Evolutionary conservation across 2,888 invertebrate species (phyloP).

Genomic region (Drosophila yooni): DNA sequence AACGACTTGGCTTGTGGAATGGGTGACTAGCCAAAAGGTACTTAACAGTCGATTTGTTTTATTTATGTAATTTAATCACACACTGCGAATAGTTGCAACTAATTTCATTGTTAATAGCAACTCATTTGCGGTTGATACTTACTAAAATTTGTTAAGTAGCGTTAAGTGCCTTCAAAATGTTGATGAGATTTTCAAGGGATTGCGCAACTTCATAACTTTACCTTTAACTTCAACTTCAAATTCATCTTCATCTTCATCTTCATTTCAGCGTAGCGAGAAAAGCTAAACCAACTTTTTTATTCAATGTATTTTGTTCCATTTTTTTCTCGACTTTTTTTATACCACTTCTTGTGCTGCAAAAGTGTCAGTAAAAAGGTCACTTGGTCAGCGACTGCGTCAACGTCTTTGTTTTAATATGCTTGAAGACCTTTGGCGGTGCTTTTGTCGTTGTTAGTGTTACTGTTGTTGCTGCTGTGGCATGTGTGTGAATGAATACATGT

Average conservation of each 20-base stretch:
- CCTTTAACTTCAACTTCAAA: conserved; percentile 33
- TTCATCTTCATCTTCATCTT: conserved; percentile 34
- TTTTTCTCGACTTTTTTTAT: conserved; percentile 16
- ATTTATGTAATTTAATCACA: conserved; percentile 43
- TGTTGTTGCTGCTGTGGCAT: conserved; percentile 38
- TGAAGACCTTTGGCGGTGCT: conserved; percentile 70
- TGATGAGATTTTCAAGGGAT: conserved; percentile 3
- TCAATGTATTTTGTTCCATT: conserved; percentile 44
- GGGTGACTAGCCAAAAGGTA: conserved; percentile 34
- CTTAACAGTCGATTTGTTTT: conserved; percentile 23
- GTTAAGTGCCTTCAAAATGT: conserved; percentile 2
- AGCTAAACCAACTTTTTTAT: conserved; percentile 42
- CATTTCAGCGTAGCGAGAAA: conserved; percentile 43
- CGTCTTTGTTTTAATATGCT: conserved; percentile 68
- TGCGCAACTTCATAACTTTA: conserved; percentile 47
- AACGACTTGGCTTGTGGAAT: conserved; percentile 32
- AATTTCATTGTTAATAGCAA: conserved; percentile 36
- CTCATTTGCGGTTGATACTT: conserved; percentile 23
- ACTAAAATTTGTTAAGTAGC: conserved; percentile 6
- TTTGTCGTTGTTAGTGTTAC: conserved; percentile 1
- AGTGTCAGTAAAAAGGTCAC: conserved; percentile 80
- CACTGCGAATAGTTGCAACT: conserved; percentile 35
- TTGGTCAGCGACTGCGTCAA: conserved; percentile 69
- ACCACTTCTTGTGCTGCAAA: conserved; percentile 57
- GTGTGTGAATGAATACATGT: conserved; percentile 59